phyloP scores from a whole-genome alignment of 1,140 invertebrate species.

The Drosophila parabipectinata region DNA sequence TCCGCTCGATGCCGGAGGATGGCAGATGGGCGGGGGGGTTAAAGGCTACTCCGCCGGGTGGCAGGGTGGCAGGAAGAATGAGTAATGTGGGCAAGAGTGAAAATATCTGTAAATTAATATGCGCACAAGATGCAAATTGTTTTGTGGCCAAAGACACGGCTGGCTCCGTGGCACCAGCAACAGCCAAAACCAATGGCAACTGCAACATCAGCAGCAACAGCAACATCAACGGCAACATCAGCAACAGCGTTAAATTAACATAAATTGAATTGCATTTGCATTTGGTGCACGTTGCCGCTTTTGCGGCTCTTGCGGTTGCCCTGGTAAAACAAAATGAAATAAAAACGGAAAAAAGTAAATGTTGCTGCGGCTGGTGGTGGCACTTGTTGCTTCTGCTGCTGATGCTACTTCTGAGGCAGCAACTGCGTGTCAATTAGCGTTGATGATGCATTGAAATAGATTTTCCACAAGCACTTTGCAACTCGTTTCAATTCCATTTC shows the following conservation, averaged over 20 bases:
- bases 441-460: slow-evolving; percentile 79
- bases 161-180: slow-evolving; percentile 37
- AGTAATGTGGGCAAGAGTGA: slow-evolving; percentile 75
- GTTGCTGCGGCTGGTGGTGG: slow-evolving; percentile 47
- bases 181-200: slow-evolving; percentile 29
- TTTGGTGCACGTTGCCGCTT: slow-evolving; percentile 69
- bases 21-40: not conserved
- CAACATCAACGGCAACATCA: slow-evolving; percentile 35
- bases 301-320: slow-evolving; percentile 51
- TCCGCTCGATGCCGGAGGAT: slow-evolving; percentile 11
- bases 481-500: slow-evolving; percentile 72
- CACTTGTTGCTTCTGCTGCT: slow-evolving; percentile 37
- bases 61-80: slow-evolving; percentile 34
- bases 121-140: slow-evolving; percentile 82
- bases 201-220: slow-evolving; percentile 20
- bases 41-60: not conserved
- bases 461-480: slow-evolving; percentile 58
- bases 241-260: slow-evolving; percentile 76
- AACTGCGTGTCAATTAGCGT: slow-evolving; percentile 79
- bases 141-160: slow-evolving; percentile 77
- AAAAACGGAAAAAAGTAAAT: slow-evolving; percentile 26
- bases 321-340: slow-evolving; percentile 1
- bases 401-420: slow-evolving; percentile 24
- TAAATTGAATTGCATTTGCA: slow-evolving; percentile 84
- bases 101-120: slow-evolving; percentile 83